Evolutionary conservation across 2,797 vertebrate genomes (phyloP).

Genomic region (Leucoraja ocellata): DNA sequence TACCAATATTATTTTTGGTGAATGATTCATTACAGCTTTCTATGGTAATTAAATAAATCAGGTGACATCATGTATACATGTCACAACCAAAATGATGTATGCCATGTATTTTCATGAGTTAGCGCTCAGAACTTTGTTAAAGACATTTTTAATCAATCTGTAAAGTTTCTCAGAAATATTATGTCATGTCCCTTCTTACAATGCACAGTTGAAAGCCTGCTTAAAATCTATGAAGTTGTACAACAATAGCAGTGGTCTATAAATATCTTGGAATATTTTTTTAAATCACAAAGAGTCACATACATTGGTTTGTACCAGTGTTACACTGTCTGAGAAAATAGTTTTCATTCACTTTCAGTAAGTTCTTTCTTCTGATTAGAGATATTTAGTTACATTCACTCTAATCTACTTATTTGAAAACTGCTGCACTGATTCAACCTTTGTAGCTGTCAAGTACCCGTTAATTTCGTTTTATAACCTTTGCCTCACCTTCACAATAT

Average conservation of each 20-base stretch:
- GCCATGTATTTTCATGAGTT: background rate
- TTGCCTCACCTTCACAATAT: background rate
- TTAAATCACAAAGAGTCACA: background rate
- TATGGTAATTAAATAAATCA: background rate
- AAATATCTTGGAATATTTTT: background rate
- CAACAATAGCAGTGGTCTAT: background rate
- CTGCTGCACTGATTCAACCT: background rate
- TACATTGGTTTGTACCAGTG: background rate
- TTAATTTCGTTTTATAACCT: background rate
- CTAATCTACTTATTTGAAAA: background rate
- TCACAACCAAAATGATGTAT: background rate
- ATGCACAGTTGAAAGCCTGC: background rate
- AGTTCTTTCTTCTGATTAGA: background rate
- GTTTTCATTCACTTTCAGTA: background rate
- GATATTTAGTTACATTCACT: background rate
- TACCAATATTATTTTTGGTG: background rate
- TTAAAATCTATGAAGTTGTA: background rate
- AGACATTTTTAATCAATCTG: background rate
- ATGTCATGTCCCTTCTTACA: background rate
- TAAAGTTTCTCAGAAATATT: background rate
- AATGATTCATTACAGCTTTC: background rate
- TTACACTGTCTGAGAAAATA: background rate
- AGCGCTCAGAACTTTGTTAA: background rate
- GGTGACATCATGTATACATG: background rate
- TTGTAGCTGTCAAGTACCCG: background rate